These are phyloP conservation scores for Eulithis testata DNA, from an alignment of 2,888 invertebrate genomes.

Conservation along the genomic window DNA sequence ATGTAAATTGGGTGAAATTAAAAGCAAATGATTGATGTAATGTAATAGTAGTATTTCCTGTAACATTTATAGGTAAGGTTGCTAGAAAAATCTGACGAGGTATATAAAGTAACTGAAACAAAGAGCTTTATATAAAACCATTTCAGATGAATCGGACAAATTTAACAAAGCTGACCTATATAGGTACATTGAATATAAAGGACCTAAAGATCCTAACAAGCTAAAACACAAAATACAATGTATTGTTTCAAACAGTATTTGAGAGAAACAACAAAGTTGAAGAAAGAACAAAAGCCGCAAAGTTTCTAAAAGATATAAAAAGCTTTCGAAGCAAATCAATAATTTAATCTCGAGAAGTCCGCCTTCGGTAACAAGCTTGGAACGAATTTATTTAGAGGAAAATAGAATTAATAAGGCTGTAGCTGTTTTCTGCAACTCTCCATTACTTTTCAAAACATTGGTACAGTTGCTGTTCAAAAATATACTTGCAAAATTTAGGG, in stretches of 20 bases:
- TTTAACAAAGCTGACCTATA: background rate
- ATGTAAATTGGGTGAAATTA: too few relatives aligned
- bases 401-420: constrained; percentile 33
- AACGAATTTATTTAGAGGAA: constrained; percentile 35
- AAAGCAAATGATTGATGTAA: too few relatives aligned
- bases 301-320: constrained; percentile 22
- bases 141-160: background rate
- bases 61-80: background rate
- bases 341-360: constrained; percentile 31
- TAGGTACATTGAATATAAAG: background rate
- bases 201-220: background rate
- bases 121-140: background rate
- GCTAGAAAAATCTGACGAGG: too few relatives aligned
- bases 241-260: constrained; percentile 22
- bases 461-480: background rate
- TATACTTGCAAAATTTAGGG: too few relatives aligned
- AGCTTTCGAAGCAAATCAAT: constrained; percentile 31
- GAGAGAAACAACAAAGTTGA: constrained; percentile 24
- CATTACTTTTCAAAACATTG: background rate
- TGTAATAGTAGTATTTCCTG: too few relatives aligned
- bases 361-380: constrained; percentile 31
- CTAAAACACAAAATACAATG: constrained; percentile 18
- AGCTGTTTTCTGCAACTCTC: constrained; percentile 8
- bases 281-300: constrained; percentile 19
- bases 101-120: background rate